A percentile compares a stretch with the other conserved stretches of the same genome.
Evolutionary conservation across 1,140 invertebrate genomes (phyloP).

Genomic region (Brachionus asplanchnoidis): DNA sequence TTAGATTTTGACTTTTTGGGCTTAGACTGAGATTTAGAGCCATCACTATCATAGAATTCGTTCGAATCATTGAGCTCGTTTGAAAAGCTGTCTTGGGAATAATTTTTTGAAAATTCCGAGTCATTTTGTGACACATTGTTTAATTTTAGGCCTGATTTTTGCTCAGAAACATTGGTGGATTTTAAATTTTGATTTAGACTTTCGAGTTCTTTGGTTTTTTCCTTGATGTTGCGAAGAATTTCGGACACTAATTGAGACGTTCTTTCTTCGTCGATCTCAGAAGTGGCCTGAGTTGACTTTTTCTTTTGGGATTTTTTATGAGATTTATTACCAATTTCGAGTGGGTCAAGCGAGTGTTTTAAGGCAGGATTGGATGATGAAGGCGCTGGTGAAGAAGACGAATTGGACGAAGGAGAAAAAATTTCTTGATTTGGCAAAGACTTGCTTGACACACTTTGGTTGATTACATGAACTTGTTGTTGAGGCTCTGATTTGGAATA

Average conservation of each 20-base stretch:
- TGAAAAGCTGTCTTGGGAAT: background rate
- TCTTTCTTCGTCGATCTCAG: conserved; percentile 36
- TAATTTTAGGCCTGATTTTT: background rate
- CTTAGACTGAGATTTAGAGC: background rate
- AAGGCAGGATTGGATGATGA: background rate
- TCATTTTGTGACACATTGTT: background rate
- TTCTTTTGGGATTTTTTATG: conserved; percentile 26
- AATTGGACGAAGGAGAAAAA: conserved; percentile 3
- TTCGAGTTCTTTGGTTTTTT: conserved; percentile 39
- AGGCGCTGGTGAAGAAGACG: background rate
- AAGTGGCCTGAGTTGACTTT: conserved; percentile 9
- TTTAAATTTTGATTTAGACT: conserved; percentile 38
- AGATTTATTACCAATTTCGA: background rate
- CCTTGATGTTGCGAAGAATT: conserved; percentile 38
- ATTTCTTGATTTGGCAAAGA: background rate
- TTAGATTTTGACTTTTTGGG: background rate
- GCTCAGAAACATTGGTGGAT: background rate
- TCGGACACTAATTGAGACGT: conserved; percentile 36
- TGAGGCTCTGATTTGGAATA: background rate
- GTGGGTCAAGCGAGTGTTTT: background rate
- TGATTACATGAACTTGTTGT: background rate
- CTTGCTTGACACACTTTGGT: background rate
- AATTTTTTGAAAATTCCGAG: background rate
- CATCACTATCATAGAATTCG: background rate
- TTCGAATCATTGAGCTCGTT: background rate